A percentile compares a stretch with the other conserved stretches of the same genome.
These are phyloP conservation scores for Scalopus aquaticus DNA, from an alignment of 2,113 vertebrate species.

Conservation along the genomic window DNA sequence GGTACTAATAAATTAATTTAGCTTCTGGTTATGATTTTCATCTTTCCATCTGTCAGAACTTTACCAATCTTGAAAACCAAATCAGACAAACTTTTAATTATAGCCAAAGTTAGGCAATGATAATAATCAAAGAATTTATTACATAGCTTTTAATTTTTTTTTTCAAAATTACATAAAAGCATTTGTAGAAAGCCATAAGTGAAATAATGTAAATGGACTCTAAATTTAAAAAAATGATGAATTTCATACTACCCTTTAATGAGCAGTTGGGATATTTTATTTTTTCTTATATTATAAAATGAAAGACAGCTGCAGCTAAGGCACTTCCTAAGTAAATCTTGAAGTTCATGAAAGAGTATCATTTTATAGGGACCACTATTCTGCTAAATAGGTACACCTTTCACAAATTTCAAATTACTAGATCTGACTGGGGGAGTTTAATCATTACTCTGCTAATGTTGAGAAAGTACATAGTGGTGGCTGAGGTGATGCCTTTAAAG, in stretches of 20 bases:
- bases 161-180: slow-evolving; percentile 11
- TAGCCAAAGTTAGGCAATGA: slow-evolving; percentile 32
- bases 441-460: neutral
- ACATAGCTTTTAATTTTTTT: neutral
- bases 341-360: neutral
- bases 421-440: neutral
- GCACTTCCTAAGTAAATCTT: neutral
- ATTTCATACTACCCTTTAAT: neutral
- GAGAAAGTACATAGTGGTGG: neutral
- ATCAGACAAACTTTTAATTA: slow-evolving; percentile 49
- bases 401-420: neutral
- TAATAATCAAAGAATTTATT: slow-evolving; percentile 41
- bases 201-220: neutral
- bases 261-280: neutral
- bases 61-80: slow-evolving; percentile 54
- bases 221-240: neutral
- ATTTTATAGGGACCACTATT: neutral
- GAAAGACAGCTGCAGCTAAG: neutral
- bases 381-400: neutral
- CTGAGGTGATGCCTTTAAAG: neutral
- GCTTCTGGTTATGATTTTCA: slow-evolving; percentile 60
- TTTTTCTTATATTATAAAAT: neutral
- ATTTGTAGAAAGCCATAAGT: slow-evolving; percentile 24
- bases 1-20: slow-evolving; percentile 55
- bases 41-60: slow-evolving; percentile 55